Conservation (phyloP, 2,113 vertebrate species). For the Puffinus mauretanicus region DNA sequence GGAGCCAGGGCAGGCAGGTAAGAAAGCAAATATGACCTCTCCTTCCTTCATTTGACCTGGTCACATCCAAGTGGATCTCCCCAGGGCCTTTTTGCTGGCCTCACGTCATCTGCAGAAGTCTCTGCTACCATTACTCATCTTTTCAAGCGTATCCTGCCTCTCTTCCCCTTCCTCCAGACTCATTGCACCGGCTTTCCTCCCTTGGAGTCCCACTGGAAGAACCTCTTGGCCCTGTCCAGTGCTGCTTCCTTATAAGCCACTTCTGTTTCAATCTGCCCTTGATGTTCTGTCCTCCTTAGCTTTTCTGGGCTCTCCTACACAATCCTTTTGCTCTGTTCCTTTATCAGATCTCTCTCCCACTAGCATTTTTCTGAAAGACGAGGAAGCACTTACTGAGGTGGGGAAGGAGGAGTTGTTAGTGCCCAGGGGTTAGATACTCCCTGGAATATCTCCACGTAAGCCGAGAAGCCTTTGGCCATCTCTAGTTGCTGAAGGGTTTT, state of each 20-base stretch:
- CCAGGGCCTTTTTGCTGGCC: background rate
- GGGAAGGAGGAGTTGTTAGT: background rate
- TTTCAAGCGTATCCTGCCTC: background rate
- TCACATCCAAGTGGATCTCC: no score
- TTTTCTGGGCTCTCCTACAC: background rate
- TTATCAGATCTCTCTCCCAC: background rate
- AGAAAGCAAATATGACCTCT: background rate
- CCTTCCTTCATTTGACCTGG: background rate
- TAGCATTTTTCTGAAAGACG: background rate
- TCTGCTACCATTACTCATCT: background rate
- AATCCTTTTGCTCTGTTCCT: background rate
- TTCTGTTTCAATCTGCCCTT: background rate
- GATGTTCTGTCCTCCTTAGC: background rate
- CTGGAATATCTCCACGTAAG: rapidly evolving
- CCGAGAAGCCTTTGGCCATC: background rate
- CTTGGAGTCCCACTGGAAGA: background rate
- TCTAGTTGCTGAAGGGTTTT: background rate
- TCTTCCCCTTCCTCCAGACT: background rate
- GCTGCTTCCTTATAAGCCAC: background rate
- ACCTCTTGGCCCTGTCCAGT: background rate
- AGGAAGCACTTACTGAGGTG: background rate
- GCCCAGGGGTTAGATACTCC: background rate
- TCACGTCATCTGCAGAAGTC: background rate
- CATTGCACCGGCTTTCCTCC: background rate
- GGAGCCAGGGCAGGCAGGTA: slow-evolving; percentile 94